phyloP scores from a whole-genome alignment of 2,113 vertebrate genomes.

The Corythornis vintsioides region DNA sequence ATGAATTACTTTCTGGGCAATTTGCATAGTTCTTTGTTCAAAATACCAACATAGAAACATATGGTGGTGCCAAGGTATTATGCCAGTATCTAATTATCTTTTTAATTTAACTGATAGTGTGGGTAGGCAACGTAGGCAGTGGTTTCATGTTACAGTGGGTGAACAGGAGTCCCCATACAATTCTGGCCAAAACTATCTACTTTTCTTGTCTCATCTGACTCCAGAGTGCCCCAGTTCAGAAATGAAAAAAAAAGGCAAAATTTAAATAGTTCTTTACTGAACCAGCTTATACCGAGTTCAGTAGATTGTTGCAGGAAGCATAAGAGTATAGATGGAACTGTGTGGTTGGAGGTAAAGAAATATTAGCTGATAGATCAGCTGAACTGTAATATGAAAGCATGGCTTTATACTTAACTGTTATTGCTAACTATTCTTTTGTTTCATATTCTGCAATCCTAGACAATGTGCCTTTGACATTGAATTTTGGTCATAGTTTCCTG shows the following conservation, averaged over 20 bases:
- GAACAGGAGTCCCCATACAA: background rate
- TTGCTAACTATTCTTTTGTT: background rate
- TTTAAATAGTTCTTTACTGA: background rate
- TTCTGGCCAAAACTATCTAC: background rate
- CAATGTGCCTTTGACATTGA: background rate
- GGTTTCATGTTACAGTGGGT: background rate
- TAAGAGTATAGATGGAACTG: background rate
- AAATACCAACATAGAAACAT: background rate
- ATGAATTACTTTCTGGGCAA: background rate
- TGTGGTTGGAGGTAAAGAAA: background rate
- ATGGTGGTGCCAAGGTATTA: background rate
- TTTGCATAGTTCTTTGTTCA: background rate
- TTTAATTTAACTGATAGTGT: background rate
- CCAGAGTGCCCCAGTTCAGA: background rate
- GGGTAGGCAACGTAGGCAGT: background rate
- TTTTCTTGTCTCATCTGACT: background rate
- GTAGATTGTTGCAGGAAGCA: background rate
- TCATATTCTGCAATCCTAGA: background rate
- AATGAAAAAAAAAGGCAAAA: background rate
- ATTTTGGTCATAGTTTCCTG: background rate
- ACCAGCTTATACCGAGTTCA: background rate
- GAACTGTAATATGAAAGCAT: background rate
- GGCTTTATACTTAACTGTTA: background rate
- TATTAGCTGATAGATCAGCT: background rate
- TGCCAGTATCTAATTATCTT: background rate